Percentiles rank a stretch among this genome's conserved stretches.
Evolutionary conservation across 53 echinoderm and acorn worm genomes (phyloP).

Genomic region (Holothuria scabra): DNA sequence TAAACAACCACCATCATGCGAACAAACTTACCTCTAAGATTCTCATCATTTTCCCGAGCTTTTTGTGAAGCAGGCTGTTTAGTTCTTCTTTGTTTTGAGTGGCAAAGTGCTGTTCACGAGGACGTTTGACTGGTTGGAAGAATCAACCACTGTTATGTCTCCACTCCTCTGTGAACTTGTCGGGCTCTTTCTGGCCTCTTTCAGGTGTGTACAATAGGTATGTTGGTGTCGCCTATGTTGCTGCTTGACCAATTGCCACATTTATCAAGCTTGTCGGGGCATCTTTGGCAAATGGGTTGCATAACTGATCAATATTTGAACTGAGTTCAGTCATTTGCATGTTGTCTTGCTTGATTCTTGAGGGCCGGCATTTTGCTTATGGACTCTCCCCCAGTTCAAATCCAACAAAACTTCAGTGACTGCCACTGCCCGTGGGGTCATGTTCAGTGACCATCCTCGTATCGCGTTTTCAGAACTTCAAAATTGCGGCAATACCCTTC

Average conservation of each 20-base stretch:
- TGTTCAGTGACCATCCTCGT: conserved; percentile 61
- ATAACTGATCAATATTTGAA: conserved; percentile 57
- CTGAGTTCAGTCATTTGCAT: conserved; percentile 46
- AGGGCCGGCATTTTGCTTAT: conserved; percentile 52
- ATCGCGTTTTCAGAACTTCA: conserved; percentile 59
- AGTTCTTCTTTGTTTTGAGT: conserved; percentile 52
- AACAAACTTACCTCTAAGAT: conserved; percentile 54
- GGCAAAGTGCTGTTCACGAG: conserved; percentile 56
- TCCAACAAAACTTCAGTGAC: conserved; percentile 51
- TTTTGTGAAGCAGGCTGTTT: conserved; percentile 12
- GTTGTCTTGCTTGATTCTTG: conserved; percentile 63
- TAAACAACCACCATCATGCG: conserved; percentile 59
- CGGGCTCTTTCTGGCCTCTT: conserved; percentile 51
- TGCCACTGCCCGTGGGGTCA: conserved; percentile 61
- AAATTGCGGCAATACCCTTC: conserved; percentile 64
- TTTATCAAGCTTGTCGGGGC: conserved; percentile 54
- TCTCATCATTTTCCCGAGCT: conserved; percentile 31
- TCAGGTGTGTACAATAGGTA: conserved; percentile 49
- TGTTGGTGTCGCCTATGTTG: conserved; percentile 52
- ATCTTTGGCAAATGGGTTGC: conserved; percentile 66
- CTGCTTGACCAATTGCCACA: conserved; percentile 67
- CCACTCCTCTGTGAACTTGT: conserved; percentile 60
- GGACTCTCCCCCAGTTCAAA: conserved; percentile 53
- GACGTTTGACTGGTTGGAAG: conserved; percentile 56
- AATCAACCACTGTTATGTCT: conserved; percentile 49